Evolutionary conservation across 37 sponge, comb jelly and placozoan species (phyloP), one percentile per base, ranked within the genome.

Genomic region (Trichoplax adhaerens): DNA sequence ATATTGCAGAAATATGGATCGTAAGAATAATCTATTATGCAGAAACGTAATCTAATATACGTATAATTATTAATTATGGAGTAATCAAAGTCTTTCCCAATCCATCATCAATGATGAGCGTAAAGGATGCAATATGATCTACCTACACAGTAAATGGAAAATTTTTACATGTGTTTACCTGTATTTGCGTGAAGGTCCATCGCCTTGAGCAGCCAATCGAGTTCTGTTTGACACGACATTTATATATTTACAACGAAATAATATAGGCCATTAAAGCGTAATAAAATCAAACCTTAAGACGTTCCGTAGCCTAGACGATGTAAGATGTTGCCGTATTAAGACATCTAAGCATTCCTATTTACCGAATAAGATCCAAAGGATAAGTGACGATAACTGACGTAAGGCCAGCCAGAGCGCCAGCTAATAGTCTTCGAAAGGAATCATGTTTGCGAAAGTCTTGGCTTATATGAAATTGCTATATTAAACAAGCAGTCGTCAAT

Each of bases 371-470:
- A 68, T 85, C 86, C 75, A 85, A 69, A 5, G 86, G 86, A 55
- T 85, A 85, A 7, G 86, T 85, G 58, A 65, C 75, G 52, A 79
- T 58, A 5, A 73, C 72, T 51, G 86, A 81, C 1, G 75, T 78
- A 52, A 81, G n/a, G 54, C 86, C 86, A 0, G 86, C 86, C 65
- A 81, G 52, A 57, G 79, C 82, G 0, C 86, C 86, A 59, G 86
- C 86, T 60, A 55, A 61, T 29, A 85, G 63, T 63, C 86, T 54
- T 54, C 69, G 72, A 53, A 75, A 4, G 50, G 82, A 79, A 12
- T 59, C 58, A 53, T 77, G 74, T 48, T 69, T 5, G 2, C 79
- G 53, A 2, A 79, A 72, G 46, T 78, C 79, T n/a, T 53, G 55
- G 1, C 82, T 76, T 4, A 85, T 74, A 4, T 57, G 54, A 8